Percentiles rank a stretch among this genome's conserved stretches.
Evolutionary conservation across 2,888 invertebrate species (phyloP).

Genomic region (Plusia festucae): DNA sequence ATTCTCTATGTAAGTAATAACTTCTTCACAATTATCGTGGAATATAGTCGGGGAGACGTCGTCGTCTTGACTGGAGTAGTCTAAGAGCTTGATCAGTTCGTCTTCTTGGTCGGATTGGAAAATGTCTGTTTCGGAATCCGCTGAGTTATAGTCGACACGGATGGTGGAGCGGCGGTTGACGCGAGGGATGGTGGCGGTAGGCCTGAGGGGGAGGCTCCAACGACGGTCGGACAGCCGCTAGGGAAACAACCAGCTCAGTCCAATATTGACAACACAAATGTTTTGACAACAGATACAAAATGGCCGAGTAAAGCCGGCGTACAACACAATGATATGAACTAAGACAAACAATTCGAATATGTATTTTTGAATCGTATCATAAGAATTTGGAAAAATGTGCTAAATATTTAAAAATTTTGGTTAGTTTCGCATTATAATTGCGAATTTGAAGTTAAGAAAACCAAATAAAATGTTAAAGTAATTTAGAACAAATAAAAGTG

Average conservation of each 20-base stretch:
- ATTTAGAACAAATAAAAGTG: neutral
- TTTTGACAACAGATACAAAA: slow-evolving; percentile 50
- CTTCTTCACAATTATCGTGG: slow-evolving; percentile 84
- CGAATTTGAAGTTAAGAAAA: neutral
- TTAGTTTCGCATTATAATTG: slow-evolving; percentile 4
- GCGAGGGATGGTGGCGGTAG: slow-evolving; percentile 70
- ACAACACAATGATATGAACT: neutral
- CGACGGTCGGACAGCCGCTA: slow-evolving; percentile 84
- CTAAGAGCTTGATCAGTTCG: slow-evolving; percentile 92
- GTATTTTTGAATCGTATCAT: neutral
- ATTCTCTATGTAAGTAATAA: slow-evolving; percentile 80
- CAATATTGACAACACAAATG: slow-evolving; percentile 73
- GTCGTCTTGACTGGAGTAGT: slow-evolving; percentile 91
- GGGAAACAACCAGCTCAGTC: slow-evolving; percentile 70
- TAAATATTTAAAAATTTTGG: neutral
- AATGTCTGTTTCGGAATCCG: slow-evolving; percentile 93
- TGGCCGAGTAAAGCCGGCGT: neutral
- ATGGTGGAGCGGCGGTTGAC: slow-evolving; percentile 71
- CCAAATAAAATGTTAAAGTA: slow-evolving; percentile 1
- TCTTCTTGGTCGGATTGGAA: slow-evolving; percentile 95
- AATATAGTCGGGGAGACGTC: slow-evolving; percentile 86
- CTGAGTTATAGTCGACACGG: slow-evolving; percentile 76
- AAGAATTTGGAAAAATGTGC: neutral
- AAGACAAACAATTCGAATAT: neutral
- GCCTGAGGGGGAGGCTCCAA: slow-evolving; percentile 84